These are phyloP conservation scores for Diaperis boleti DNA, from an alignment of 2,888 invertebrate species.

Conservation along the genomic window DNA sequence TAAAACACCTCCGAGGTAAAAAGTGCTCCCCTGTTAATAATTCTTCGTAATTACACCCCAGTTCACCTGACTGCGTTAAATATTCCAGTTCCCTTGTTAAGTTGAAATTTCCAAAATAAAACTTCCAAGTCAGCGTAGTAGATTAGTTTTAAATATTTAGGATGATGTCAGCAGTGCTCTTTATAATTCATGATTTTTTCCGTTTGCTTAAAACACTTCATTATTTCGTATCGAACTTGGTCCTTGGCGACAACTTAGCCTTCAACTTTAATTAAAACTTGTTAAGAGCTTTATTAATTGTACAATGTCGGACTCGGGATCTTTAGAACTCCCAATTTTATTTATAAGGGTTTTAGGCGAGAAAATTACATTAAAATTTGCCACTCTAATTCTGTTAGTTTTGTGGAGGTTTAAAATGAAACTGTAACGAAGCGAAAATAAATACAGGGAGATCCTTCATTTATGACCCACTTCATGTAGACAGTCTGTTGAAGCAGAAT, in stretches of 20 bases:
- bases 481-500: slow-evolving; percentile 14
- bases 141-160: background rate
- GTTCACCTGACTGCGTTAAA: background rate
- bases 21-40: too few species aligned
- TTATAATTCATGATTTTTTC: slow-evolving; percentile 6
- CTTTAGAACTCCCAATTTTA: slow-evolving; percentile 10
- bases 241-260: slow-evolving; percentile 18
- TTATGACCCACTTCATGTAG: slow-evolving; percentile 9
- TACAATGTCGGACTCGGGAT: slow-evolving; percentile 23
- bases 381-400: slow-evolving; percentile 2
- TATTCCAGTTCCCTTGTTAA: background rate
- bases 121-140: background rate
- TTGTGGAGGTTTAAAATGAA: background rate
- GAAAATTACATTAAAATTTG: slow-evolving; percentile 5
- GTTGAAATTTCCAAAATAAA: background rate
- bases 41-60: background rate
- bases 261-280: slow-evolving; percentile 33
- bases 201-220: background rate
- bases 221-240: background rate
- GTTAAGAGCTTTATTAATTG: slow-evolving; percentile 31
- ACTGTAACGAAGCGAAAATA: background rate
- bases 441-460: background rate
- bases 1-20: too few species aligned
- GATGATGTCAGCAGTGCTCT: background rate
- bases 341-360: slow-evolving; percentile 8